phyloP scores from a whole-genome alignment of 2,797 vertebrate genomes.

The Naso thynnoides region DNA sequence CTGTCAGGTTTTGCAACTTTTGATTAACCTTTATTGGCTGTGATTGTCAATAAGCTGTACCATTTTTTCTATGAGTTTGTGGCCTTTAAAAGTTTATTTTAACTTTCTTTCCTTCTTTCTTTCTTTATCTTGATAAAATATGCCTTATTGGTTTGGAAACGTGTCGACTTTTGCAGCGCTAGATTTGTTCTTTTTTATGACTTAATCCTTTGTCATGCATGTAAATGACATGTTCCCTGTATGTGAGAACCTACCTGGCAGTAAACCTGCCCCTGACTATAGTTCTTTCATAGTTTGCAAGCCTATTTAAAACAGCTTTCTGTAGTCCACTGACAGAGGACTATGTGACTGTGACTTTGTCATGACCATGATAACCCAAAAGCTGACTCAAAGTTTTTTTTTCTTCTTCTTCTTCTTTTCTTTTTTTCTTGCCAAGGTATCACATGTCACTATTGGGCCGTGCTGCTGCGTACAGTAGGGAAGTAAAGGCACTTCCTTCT shows the following conservation, averaged over 20 bases:
- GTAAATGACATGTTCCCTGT: neutral
- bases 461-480: conserved; percentile 72
- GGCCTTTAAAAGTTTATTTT: no score
- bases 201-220: neutral
- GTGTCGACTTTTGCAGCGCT: neutral
- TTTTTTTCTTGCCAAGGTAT: conserved; percentile 64
- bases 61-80: no score
- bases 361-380: conserved; percentile 19
- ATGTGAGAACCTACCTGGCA: neutral
- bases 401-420: conserved; percentile 2
- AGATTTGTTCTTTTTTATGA: no score
- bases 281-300: neutral
- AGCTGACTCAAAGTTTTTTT: conserved; percentile 44
- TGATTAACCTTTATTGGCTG: neutral
- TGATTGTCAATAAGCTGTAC: no score
- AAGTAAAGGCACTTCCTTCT: conserved; percentile 86
- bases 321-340: neutral
- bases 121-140: no score
- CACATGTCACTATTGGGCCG: conserved; percentile 78
- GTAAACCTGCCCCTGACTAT: neutral
- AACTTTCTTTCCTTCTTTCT: no score
- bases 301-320: neutral
- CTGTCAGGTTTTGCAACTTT: neutral
- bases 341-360: conserved; percentile 15
- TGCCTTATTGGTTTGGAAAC: no score